These are phyloP conservation scores for Lobophora halterata DNA, from an alignment of 2,888 invertebrate species.

Conservation along the genomic window DNA sequence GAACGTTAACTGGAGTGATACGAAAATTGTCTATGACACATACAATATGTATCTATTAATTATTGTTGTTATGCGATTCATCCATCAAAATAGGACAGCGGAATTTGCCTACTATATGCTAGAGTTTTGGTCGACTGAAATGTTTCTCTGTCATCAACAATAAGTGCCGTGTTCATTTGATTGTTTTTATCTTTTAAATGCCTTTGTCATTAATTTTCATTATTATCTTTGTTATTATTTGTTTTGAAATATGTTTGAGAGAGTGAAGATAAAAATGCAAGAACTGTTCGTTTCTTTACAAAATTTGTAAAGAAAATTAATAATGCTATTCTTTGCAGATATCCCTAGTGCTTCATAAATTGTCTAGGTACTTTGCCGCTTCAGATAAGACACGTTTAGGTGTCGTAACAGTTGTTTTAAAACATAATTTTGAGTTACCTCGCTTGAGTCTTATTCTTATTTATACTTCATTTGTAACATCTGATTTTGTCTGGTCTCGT, in stretches of 20 bases:
- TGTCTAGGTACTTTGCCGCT: constrained; percentile 5
- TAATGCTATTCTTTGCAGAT: not conserved
- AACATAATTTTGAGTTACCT: constrained; percentile 19
- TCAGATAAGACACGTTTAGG: constrained; percentile 7
- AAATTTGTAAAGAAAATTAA: no score
- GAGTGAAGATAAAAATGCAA: constrained; percentile 6
- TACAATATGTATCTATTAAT: constrained; percentile 33
- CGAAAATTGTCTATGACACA: constrained; percentile 50
- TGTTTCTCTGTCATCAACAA: constrained; percentile 15
- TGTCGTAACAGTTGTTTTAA: constrained; percentile 11
- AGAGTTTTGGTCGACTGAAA: constrained; percentile 32
- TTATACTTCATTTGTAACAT: constrained; percentile 24
- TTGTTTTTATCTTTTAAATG: constrained; percentile 15
- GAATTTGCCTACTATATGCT: constrained; percentile 44
- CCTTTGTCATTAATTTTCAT: constrained; percentile 11
- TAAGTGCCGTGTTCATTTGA: constrained; percentile 13
- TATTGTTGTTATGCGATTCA: constrained; percentile 40
- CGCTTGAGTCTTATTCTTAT: constrained; percentile 25
- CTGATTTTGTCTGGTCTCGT: constrained; percentile 37
- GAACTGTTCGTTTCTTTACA: not conserved
- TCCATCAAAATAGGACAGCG: constrained; percentile 47
- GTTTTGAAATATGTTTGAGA: constrained; percentile 1
- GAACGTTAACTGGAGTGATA: constrained; percentile 39
- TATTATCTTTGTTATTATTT: constrained; percentile 5
- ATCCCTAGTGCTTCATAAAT: constrained; percentile 1